phyloP scores from a whole-genome alignment of 2,888 invertebrate genomes.

The Eugnorisma glareosa region DNA sequence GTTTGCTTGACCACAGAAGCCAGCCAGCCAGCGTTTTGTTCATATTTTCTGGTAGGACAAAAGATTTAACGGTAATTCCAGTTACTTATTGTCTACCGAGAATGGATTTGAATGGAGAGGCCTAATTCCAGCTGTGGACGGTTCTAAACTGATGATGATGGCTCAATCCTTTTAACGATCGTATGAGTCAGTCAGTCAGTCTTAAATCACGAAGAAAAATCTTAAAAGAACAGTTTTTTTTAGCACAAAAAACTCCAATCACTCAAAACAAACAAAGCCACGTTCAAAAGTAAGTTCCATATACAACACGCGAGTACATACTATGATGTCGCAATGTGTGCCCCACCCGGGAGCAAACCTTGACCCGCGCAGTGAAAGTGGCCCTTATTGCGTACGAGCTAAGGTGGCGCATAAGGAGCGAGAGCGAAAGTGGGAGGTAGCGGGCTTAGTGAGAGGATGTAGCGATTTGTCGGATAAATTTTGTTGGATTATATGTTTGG shows the following conservation, averaged over 20 bases:
- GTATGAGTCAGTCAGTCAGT: not conserved
- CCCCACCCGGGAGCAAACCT: conserved; percentile 58
- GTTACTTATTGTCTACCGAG: not conserved
- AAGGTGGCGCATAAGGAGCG: conserved; percentile 49
- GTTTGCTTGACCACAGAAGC: not conserved
- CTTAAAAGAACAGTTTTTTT: not conserved
- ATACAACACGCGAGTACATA: conserved; percentile 14
- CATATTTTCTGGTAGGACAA: not conserved
- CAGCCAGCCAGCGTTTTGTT: not conserved
- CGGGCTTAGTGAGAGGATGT: conserved; percentile 12
- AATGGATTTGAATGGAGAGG: not conserved
- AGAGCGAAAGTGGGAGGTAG: conserved; percentile 61
- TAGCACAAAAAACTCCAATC: not conserved
- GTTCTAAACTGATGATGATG: not conserved
- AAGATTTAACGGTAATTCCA: too few species aligned
- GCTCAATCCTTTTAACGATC: not conserved
- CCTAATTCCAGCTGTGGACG: not conserved
- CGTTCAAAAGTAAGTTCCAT: conserved; percentile 17
- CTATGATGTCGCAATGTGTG: conserved; percentile 48
- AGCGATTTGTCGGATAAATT: conserved; percentile 6
- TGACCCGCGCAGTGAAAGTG: conserved; percentile 67
- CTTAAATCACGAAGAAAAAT: not conserved
- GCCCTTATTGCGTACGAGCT: conserved; percentile 61
- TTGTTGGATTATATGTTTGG: not conserved
- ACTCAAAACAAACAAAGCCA: not conserved